phyloP scores from a whole-genome alignment of 2,113 vertebrate genomes.

The Zapus hudsonius region DNA sequence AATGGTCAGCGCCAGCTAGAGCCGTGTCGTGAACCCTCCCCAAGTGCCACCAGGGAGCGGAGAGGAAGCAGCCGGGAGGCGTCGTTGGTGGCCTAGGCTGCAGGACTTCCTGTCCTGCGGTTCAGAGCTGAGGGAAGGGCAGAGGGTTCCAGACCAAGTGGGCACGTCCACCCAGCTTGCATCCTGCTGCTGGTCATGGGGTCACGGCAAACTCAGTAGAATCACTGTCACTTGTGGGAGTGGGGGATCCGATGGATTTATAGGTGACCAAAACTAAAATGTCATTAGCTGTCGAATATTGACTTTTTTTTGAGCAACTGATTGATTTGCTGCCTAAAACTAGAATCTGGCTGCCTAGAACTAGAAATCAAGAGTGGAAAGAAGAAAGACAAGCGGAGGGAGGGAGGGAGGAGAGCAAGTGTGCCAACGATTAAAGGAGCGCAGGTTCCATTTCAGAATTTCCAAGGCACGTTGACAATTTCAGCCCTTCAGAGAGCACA shows the following conservation, averaged over 20 bases:
- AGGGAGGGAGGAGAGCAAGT: too few relatives aligned
- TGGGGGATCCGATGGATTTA: background rate
- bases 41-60: too few relatives aligned
- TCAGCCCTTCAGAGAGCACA: background rate
- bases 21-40: too few relatives aligned
- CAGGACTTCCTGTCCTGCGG: slow-evolving; percentile 35
- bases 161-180: background rate
- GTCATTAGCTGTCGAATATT: background rate
- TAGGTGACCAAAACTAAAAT: background rate
- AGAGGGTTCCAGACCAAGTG: background rate
- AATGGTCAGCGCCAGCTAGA: background rate
- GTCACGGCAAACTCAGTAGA: background rate
- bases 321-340: slow-evolving; percentile 27
- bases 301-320: slow-evolving; percentile 41
- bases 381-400: too few relatives aligned
- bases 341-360: slow-evolving; percentile 37
- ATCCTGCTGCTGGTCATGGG: background rate
- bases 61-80: too few relatives aligned
- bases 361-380: background rate
- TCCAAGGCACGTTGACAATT: background rate
- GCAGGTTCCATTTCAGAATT: background rate
- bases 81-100: background rate
- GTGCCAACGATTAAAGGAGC: background rate
- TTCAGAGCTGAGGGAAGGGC: slow-evolving; percentile 8
- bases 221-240: background rate